Evolutionary conservation across 2,888 invertebrate genomes (phyloP).

Genomic region (Dasypogon diadema): DNA sequence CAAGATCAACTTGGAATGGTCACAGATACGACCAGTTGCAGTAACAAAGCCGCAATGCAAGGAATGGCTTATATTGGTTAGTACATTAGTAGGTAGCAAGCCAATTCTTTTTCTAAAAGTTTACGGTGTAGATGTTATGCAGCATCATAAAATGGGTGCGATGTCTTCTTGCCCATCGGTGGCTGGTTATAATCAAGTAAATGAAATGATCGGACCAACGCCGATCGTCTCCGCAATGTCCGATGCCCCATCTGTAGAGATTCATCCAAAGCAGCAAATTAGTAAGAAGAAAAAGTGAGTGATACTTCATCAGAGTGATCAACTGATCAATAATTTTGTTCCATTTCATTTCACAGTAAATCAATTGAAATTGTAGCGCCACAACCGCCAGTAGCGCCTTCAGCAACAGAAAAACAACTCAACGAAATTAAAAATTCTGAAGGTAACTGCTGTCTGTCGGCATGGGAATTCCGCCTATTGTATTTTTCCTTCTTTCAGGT

Average conservation of each 20-base stretch:
- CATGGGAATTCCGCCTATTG: too few relatives aligned
- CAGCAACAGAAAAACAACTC: background rate
- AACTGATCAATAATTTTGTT: background rate
- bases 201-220: constrained; percentile 62
- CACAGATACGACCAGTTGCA: constrained; percentile 12
- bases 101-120: background rate
- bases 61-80: constrained; percentile 40
- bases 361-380: constrained; percentile 60
- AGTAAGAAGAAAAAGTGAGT: constrained; percentile 64
- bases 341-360: constrained; percentile 61
- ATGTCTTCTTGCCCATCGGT: constrained; percentile 57
- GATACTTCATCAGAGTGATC: background rate
- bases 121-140: constrained; percentile 54
- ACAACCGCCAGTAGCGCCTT: constrained; percentile 11
- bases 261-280: constrained; percentile 68
- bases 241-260: constrained; percentile 72
- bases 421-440: constrained; percentile 26
- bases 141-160: constrained; percentile 51
- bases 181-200: constrained; percentile 36
- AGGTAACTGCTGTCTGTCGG: too few relatives aligned
- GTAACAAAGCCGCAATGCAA: constrained; percentile 35
- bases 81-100: too few relatives aligned
- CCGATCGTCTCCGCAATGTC: constrained; percentile 80
- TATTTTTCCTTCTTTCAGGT: background rate
- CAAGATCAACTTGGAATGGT: constrained; percentile 17